phyloP scores from a whole-genome alignment of 2,888 invertebrate genomes.

The Epirrhoe alternata region DNA sequence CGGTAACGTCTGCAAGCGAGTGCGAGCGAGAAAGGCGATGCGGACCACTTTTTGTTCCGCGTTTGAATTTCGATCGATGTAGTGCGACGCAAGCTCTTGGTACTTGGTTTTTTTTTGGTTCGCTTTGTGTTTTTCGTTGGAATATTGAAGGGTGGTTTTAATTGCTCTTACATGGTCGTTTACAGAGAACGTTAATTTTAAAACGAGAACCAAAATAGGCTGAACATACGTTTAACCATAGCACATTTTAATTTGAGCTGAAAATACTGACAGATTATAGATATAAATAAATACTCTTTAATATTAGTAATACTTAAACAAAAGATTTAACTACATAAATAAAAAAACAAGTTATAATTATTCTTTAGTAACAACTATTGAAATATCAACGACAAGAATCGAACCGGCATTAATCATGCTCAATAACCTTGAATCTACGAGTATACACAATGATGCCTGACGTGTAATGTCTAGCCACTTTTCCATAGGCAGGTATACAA shows the following conservation, averaged over 20 bases:
- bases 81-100: slow-evolving; percentile 65
- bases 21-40: slow-evolving; percentile 55
- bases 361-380: too few relatives aligned
- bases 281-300: too few relatives aligned
- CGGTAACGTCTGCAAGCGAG: slow-evolving; percentile 39
- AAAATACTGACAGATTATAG: too few relatives aligned
- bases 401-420: neutral
- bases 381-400: neutral
- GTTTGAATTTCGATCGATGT: slow-evolving; percentile 80
- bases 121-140: slow-evolving; percentile 26
- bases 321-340: too few relatives aligned
- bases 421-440: neutral
- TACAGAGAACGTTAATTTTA: neutral
- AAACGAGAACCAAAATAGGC: neutral
- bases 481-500: slow-evolving; percentile 15
- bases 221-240: neutral
- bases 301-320: too few relatives aligned
- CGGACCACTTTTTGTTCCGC: slow-evolving; percentile 79
- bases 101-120: slow-evolving; percentile 57
- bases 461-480: neutral
- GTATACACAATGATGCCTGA: neutral
- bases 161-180: slow-evolving; percentile 7
- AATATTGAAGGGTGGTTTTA: slow-evolving; percentile 10
- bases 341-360: too few relatives aligned
- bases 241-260: neutral